phyloP scores from a whole-genome alignment of 2,888 invertebrate species.

The Glyphotaelius pellucidus region DNA sequence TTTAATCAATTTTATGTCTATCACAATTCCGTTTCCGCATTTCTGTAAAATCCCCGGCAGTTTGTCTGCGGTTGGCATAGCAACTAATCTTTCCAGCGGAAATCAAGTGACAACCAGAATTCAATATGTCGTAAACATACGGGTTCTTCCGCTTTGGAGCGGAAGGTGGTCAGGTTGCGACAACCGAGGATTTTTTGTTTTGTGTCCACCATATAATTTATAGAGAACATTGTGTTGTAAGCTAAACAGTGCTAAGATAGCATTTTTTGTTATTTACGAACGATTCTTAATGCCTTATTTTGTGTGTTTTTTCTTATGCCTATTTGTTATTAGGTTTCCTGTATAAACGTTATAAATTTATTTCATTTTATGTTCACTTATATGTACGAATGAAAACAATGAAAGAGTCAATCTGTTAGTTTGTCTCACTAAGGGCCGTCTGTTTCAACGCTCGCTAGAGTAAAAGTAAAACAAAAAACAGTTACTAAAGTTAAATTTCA shows the following conservation, averaged over 20 bases:
- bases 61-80: slow-evolving; percentile 22
- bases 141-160: not conserved
- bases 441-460: too few species aligned
- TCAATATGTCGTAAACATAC: slow-evolving; percentile 20
- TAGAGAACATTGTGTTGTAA: not conserved
- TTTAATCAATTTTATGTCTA: not conserved
- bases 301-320: not conserved
- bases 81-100: slow-evolving; percentile 31
- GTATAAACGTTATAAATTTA: not conserved
- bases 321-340: too few species aligned
- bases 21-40: not conserved
- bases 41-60: not conserved
- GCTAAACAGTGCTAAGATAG: too few species aligned
- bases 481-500: too few species aligned
- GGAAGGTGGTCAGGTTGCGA: not conserved
- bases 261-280: not conserved
- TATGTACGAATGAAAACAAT: too few species aligned
- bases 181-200: not conserved
- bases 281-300: not conserved
- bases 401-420: not conserved
- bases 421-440: not conserved
- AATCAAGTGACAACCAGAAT: slow-evolving; percentile 27
- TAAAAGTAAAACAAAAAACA: too few species aligned
- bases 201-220: not conserved
- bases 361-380: not conserved